Conservation (phyloP, 1,140 invertebrate genomes). For the Sitobion miscanthi region DNA sequence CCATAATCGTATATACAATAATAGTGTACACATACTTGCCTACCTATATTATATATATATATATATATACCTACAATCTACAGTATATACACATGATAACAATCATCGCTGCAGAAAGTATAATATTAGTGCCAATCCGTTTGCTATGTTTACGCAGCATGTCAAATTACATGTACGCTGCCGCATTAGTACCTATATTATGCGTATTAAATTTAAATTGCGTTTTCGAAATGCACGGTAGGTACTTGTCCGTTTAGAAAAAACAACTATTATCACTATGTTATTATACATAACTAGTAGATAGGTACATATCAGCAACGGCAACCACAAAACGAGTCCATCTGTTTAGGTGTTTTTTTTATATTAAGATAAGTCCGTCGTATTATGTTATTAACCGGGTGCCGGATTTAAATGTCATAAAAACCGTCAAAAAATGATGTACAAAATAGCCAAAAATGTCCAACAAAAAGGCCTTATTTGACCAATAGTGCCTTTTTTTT, state of each 20-base stretch:
- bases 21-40: background rate
- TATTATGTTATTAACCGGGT: too few species aligned
- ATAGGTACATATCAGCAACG: background rate
- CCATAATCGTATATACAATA: background rate
- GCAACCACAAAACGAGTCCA: background rate
- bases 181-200: background rate
- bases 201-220: background rate
- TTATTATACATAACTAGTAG: background rate
- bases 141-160: background rate
- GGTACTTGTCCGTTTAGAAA: background rate
- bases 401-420: background rate
- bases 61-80: background rate
- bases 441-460: too few species aligned
- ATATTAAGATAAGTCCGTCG: too few species aligned
- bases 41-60: too few species aligned
- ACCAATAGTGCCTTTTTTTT: too few species aligned
- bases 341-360: background rate
- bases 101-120: background rate
- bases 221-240: background rate
- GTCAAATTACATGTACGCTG: background rate
- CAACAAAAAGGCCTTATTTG: background rate
- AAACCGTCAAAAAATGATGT: too few species aligned
- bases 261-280: background rate
- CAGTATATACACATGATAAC: background rate
- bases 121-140: constrained; percentile 14